Evolutionary conservation across 2,113 vertebrate genomes (phyloP), one percentile per base, ranked within the genome.

Genomic region (Carettochelys insculpta): DNA sequence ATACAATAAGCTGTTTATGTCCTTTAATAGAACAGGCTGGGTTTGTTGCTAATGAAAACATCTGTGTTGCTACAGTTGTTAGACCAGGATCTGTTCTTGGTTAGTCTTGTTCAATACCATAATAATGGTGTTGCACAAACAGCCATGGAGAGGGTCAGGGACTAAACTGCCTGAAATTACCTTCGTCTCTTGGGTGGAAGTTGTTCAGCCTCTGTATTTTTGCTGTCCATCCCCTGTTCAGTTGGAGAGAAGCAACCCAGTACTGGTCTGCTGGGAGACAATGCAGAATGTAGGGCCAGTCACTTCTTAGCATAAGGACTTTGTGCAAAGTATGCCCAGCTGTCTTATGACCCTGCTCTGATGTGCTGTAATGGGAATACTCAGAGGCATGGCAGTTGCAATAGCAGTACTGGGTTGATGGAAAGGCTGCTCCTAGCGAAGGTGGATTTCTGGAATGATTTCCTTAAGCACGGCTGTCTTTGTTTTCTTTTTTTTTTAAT

Each of bases 401-500:
- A 41, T 13, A 25, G 68, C 41, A 3, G 6, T 43, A 45, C 24
- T 27, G 22, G 41, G 71, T 45, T 5, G 41, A 24, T 25, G 71
- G 45, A 73, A n/a, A 22, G n/a, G 47, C 65, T 51, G 77, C 4
- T 0, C n/a, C n/a, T n/a, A n/a, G n/a, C n/a, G n/a, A n/a, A n/a
- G n/a, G n/a, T n/a, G n/a, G n/a, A n/a, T n/a, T n/a, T n/a, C n/a
- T n/a, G n/a, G n/a, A n/a, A n/a, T n/a, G n/a, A n/a, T n/a, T n/a
- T n/a, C n/a, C n/a, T n/a, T n/a, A n/a, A n/a, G n/a, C n/a, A n/a
- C n/a, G n/a, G n/a, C n/a, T n/a, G n/a, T n/a, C n/a, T n/a, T n/a
- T n/a, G n/a, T n/a, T n/a, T n/a, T n/a, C n/a, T n/a, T n/a, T 0
- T n/a, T 31, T 34, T 31, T 25, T 13, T 0, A 1, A 1, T 0